phyloP scores from a whole-genome alignment of 2,113 vertebrate genomes.

The Corynorhinus townsendii region DNA sequence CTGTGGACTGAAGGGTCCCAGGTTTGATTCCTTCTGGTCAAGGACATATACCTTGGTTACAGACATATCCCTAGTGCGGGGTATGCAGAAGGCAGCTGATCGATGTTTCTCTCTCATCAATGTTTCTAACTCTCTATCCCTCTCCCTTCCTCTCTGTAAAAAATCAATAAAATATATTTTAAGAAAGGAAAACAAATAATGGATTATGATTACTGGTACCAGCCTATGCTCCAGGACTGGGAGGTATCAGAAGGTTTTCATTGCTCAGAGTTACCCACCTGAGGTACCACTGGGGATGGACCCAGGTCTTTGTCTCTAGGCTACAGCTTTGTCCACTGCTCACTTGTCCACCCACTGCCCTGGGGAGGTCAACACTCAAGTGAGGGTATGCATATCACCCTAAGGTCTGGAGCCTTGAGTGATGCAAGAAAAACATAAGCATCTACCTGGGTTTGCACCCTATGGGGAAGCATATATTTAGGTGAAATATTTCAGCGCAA shows the following conservation, averaged over 20 bases:
- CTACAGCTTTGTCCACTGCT: background rate
- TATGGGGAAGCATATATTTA: background rate
- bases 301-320: background rate
- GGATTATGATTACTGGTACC: background rate
- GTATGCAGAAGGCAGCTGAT: too few relatives aligned
- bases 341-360: background rate
- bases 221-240: background rate
- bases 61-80: too few relatives aligned
- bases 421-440: background rate
- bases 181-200: background rate
- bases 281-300: background rate
- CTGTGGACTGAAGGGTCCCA: too few relatives aligned
- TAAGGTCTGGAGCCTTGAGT: background rate
- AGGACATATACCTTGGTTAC: too few relatives aligned
- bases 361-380: background rate
- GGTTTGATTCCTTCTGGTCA: too few relatives aligned
- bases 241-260: background rate
- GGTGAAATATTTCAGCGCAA: background rate
- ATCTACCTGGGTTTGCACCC: background rate
- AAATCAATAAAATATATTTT: too few relatives aligned
- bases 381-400: background rate
- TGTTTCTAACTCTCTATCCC: too few relatives aligned
- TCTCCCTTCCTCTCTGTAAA: too few relatives aligned
- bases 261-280: background rate
- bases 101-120: too few relatives aligned